These are phyloP conservation scores for Sebastolobus altivelis DNA, from an alignment of 2,797 vertebrate species.

Conservation along the genomic window DNA sequence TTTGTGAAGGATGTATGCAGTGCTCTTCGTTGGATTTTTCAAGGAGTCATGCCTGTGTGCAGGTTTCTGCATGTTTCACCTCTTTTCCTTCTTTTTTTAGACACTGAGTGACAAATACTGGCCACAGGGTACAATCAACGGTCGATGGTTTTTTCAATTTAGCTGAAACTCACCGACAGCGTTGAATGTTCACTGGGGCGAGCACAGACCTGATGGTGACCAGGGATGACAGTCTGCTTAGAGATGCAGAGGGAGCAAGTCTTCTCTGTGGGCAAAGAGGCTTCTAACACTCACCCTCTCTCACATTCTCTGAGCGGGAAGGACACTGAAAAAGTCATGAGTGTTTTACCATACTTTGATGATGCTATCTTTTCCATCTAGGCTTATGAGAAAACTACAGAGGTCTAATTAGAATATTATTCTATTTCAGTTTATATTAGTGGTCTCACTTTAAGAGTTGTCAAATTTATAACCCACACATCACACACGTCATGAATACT, in stretches of 20 bases:
- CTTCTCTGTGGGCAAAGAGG: conserved; percentile 40
- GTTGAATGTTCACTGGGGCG: conserved; percentile 96
- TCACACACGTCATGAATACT: background rate
- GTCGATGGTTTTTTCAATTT: conserved; percentile 99
- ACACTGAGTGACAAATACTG: conserved; percentile 75
- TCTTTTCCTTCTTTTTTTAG: conserved; percentile 28
- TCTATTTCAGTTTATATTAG: background rate
- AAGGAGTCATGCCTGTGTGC: conserved; percentile 42
- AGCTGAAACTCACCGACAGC: conserved; percentile 99
- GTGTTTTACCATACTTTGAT: conserved; percentile 16
- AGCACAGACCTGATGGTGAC: conserved; percentile 83
- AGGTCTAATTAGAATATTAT: background rate
- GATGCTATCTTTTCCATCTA: background rate
- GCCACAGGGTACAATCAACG: conserved; percentile 99
- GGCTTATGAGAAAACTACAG: conserved; percentile 3
- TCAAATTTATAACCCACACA: background rate
- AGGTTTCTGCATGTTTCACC: conserved; percentile 19
- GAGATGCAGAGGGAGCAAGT: conserved; percentile 61
- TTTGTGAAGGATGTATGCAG: background rate
- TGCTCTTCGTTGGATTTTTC: conserved; percentile 6
- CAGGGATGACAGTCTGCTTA: conserved; percentile 70
- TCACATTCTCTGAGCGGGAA: conserved; percentile 34
- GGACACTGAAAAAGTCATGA: conserved; percentile 34
- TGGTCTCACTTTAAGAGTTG: background rate
- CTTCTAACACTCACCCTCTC: conserved; percentile 30